Conservation (phyloP, 1,140 invertebrate species). For the Zaprionus tsacasi region DNA sequence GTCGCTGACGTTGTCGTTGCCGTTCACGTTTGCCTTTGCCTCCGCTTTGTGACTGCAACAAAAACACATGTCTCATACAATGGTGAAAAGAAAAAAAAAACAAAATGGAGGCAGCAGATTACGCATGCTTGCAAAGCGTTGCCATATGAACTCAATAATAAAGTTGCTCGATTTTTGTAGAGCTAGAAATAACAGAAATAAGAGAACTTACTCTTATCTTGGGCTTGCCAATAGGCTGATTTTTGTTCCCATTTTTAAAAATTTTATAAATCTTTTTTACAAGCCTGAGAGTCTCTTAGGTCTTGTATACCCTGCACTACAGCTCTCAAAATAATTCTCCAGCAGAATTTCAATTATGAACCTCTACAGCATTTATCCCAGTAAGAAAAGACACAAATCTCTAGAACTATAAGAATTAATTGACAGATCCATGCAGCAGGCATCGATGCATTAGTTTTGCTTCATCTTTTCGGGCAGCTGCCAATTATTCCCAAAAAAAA, state of each 20-base stretch:
- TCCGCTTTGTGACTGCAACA: slow-evolving; percentile 7
- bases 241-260: too few species aligned
- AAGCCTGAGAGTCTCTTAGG: too few species aligned
- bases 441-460: slow-evolving; percentile 14
- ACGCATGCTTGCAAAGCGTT: background rate
- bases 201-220: too few species aligned
- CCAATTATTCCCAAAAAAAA: slow-evolving; percentile 25
- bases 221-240: too few species aligned
- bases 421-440: slow-evolving; percentile 54
- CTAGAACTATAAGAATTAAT: slow-evolving; percentile 62
- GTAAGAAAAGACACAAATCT: slow-evolving; percentile 6
- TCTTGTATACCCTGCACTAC: too few species aligned
- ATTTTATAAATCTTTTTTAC: too few species aligned
- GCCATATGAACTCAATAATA: background rate
- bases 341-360: slow-evolving; percentile 5
- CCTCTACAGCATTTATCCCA: slow-evolving; percentile 6
- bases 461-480: slow-evolving; percentile 19
- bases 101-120: slow-evolving; percentile 15
- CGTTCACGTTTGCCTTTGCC: slow-evolving; percentile 3
- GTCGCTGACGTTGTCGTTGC: background rate
- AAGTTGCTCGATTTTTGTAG: background rate
- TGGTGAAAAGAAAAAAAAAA: slow-evolving; percentile 7
- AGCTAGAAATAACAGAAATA: too few species aligned
- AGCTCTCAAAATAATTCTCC: too few species aligned
- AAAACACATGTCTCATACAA: slow-evolving; percentile 8